phyloP scores from a whole-genome alignment of 2,888 invertebrate genomes.

The Chirona hameri region DNA sequence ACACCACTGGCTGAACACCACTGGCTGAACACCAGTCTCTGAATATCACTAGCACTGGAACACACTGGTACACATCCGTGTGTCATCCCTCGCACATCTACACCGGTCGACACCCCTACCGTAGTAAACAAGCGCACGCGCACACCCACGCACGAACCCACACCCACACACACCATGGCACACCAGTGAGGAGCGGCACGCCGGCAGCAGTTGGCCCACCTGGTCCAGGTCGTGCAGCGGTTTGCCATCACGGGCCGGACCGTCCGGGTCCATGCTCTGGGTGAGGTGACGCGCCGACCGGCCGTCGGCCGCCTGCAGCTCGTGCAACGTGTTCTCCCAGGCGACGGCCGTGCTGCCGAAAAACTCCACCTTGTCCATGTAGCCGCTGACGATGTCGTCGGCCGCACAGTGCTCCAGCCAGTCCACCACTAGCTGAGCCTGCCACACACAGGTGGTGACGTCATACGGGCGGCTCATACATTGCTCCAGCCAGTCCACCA shows the following conservation, averaged over 20 bases:
- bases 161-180: no score
- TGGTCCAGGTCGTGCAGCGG: conserved; percentile 79
- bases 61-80: no score
- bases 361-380: conserved; percentile 58
- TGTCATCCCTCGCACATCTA: no score
- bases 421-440: conserved; percentile 74
- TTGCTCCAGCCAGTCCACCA: conserved; percentile 89
- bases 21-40: no score
- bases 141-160: no score
- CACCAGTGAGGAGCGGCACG: no score
- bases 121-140: no score
- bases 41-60: no score
- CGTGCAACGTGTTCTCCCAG: conserved; percentile 88
- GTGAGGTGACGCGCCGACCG: conserved; percentile 56
- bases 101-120: no score
- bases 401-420: conserved; percentile 83
- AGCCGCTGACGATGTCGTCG: conserved; percentile 51
- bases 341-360: conserved; percentile 78
- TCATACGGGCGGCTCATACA: conserved; percentile 47
- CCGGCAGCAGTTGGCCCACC: conserved; percentile 40
- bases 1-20: no score
- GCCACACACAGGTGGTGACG: not conserved
- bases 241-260: conserved; percentile 70
- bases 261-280: conserved; percentile 81
- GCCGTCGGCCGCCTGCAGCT: conserved; percentile 54